Evolutionary conservation across 2,113 vertebrate genomes (phyloP), one percentile per base, ranked within the genome.

Genomic region (Steatornis caripensis): DNA sequence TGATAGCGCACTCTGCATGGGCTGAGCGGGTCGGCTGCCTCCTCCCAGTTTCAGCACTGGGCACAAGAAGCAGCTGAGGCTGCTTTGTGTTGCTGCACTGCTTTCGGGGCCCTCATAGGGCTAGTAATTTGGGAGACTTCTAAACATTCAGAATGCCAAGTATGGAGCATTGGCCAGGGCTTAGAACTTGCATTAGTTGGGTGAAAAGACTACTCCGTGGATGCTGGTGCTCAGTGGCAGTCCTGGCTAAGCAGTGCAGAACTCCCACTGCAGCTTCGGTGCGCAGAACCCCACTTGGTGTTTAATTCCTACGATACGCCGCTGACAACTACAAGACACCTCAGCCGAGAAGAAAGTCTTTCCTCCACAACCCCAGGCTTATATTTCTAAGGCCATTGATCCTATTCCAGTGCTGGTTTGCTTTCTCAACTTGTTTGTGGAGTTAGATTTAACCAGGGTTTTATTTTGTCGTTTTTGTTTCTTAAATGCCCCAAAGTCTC

Each of bases 401-500:
- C 29, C 87, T 48, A 22, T 66, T 69, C 41, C n/a, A 66, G 23
- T 2, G n/a, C 29, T 87, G 5, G 36, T 93, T 87, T 76, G 53
- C 32, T 69, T 79, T 84, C 81, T 72, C 65, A 46, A 75, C 61
- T 82, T 57, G 48, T 79, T 82, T 49, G 69, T 27, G 72, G 61
- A 91, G 65, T 95, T 76, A 79, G 87, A 75, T 94, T 89, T 94
- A 92, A 76, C 45, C 58, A 51, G 49, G 70, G 66, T 22, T 91
- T 95, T 87, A 86, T 87, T 93, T 74, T 89, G 58, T 68, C 81
- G 57, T 0, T 65, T 91, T 87, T 91, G 70, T 62, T 92, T 96
- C 86, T 89, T 66, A 64, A 82, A 77, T 27, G 51, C 34, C 72
- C 79, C 49, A 48, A 66, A 87, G 84, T 70, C 88, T 82, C 37